Evolutionary conservation across 1,140 invertebrate species (phyloP).

Genomic region (Cydia splendana): DNA sequence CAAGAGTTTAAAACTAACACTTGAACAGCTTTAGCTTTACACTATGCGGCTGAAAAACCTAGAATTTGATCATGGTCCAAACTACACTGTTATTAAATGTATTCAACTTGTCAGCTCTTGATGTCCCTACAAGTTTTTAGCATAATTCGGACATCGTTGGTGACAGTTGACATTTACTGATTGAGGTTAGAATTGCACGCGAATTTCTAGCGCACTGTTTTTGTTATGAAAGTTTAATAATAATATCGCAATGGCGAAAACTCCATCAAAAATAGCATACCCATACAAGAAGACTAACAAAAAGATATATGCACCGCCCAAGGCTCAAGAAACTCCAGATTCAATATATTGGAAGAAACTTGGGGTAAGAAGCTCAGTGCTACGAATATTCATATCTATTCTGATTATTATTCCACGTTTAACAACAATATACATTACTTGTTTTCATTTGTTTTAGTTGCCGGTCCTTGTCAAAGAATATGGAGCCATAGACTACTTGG

Average conservation of each 20-base stretch:
- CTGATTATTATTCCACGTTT: conserved; percentile 21
- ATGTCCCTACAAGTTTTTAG: background rate
- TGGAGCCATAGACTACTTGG: conserved; percentile 93
- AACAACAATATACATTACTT: conserved; percentile 15
- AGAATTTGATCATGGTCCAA: conserved; percentile 10
- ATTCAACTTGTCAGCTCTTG: background rate
- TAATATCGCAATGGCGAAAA: conserved; percentile 54
- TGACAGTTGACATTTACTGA: conserved; percentile 4
- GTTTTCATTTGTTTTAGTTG: conserved; percentile 81
- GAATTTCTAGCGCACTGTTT: background rate
- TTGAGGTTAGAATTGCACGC: conserved; percentile 24
- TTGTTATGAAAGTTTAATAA: conserved; percentile 32
- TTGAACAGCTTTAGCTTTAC: background rate
- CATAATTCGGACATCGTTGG: background rate
- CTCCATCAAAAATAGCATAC: conserved; percentile 46
- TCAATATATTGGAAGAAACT: conserved; percentile 92
- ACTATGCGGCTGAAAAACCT: background rate
- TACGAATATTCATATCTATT: conserved; percentile 14
- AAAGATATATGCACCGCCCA: conserved; percentile 85
- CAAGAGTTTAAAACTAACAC: background rate
- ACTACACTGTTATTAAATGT: background rate
- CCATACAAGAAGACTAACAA: conserved; percentile 88
- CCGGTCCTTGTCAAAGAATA: conserved; percentile 95
- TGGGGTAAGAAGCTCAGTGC: conserved; percentile 81
- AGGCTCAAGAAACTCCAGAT: conserved; percentile 86